A percentile compares a stretch with the other conserved stretches of the same genome.
phyloP scores from a whole-genome alignment of 2,888 invertebrate species.

The Cerceris rybyensis region DNA sequence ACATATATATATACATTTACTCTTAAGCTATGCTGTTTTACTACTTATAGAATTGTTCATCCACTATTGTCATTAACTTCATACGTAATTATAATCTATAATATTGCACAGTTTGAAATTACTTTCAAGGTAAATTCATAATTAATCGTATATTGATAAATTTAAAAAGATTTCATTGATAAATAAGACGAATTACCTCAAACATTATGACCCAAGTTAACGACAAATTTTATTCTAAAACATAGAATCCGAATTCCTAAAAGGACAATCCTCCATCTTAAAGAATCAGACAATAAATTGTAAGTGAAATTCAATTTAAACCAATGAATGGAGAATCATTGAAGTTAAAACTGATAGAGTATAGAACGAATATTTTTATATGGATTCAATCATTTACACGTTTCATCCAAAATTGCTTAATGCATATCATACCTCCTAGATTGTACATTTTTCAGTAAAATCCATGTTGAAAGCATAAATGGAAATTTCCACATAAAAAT shows the following conservation, averaged over 20 bases:
- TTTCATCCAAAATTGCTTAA: conserved; percentile 57
- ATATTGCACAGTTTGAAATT: conserved; percentile 39
- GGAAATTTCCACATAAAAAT: conserved; percentile 42
- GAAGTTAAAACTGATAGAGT: conserved; percentile 65
- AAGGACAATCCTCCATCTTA: conserved; percentile 77
- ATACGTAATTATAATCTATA: conserved; percentile 38
- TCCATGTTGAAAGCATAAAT: conserved; percentile 35
- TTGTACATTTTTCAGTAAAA: conserved; percentile 36
- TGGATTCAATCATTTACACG: conserved; percentile 66
- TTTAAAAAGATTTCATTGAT: conserved; percentile 25
- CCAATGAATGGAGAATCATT: conserved; percentile 53
- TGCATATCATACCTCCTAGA: conserved; percentile 54
- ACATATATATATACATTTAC: conserved; percentile 18
- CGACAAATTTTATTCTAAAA: conserved; percentile 54
- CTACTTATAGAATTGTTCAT: conserved; percentile 48
- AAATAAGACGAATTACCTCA: conserved; percentile 48
- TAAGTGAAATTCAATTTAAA: conserved; percentile 65
- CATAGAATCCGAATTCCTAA: conserved; percentile 64
- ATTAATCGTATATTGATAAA: conserved; percentile 29
- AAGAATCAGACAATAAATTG: conserved; percentile 81
- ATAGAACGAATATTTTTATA: conserved; percentile 80
- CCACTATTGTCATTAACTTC: conserved; percentile 46
- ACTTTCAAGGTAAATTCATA: conserved; percentile 23
- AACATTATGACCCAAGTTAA: conserved; percentile 48
- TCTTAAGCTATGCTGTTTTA: conserved; percentile 49